Evolutionary conservation across 1,140 invertebrate species (phyloP).

Genomic region (Drosophila equinoxialis): DNA sequence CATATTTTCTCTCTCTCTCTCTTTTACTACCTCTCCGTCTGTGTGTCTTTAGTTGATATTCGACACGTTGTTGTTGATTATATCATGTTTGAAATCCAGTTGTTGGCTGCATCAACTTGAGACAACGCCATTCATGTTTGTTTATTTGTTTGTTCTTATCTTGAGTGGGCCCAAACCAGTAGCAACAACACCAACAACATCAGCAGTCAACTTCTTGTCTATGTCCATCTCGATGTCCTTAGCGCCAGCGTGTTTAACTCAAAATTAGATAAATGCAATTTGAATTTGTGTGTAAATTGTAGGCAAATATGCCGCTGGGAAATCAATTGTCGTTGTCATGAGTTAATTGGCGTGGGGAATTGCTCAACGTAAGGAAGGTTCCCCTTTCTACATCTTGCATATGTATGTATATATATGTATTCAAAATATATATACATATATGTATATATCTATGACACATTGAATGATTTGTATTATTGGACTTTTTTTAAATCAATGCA

Average conservation of each 20-base stretch:
- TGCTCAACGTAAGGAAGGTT: neutral
- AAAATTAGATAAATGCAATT: constrained; percentile 80
- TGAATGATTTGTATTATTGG: neutral
- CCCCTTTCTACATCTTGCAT: neutral
- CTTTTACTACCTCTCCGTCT: too few relatives aligned
- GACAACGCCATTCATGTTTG: constrained; percentile 33
- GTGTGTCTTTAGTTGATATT: neutral
- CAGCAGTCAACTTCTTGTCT: constrained; percentile 18
- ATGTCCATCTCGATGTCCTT: constrained; percentile 27
- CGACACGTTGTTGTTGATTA: constrained; percentile 23
- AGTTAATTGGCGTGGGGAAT: constrained; percentile 75
- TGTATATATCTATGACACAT: neutral
- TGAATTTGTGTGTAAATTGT: constrained; percentile 68
- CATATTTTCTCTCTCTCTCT: neutral
- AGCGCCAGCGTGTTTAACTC: constrained; percentile 50
- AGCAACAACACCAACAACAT: neutral
- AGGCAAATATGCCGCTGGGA: constrained; percentile 61
- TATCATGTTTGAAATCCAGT: constrained; percentile 2
- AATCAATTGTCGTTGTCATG: constrained; percentile 73
- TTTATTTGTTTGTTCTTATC: neutral
- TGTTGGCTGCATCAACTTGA: constrained; percentile 27
- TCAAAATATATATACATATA: neutral
- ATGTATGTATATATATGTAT: constrained; percentile 8
- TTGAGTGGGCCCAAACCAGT: constrained; percentile 23
- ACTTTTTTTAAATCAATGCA: constrained; percentile 59